phyloP scores from a whole-genome alignment of 2,113 vertebrate species.

The Vulpes ferrilata region DNA sequence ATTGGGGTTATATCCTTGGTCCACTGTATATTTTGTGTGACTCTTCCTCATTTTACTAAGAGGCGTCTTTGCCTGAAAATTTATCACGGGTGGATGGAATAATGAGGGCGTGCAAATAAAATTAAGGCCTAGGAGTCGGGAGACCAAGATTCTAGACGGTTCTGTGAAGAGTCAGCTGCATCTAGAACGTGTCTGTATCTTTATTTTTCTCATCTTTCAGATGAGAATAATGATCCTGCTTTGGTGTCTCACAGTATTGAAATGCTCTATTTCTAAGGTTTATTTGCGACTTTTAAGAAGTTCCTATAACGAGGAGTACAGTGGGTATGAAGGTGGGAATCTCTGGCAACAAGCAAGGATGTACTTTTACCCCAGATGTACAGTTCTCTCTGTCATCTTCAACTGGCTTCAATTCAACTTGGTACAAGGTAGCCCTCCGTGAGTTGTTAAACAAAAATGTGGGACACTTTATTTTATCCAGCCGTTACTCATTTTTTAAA shows the following conservation, averaged over 20 bases:
- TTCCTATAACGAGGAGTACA: not conserved
- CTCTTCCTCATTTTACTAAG: conserved; percentile 13
- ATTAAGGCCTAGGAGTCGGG: not conserved
- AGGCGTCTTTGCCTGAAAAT: conserved; percentile 18
- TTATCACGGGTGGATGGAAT: not conserved
- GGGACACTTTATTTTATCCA: not conserved
- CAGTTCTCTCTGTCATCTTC: not conserved
- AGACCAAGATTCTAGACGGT: not conserved
- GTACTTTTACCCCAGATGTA: not conserved
- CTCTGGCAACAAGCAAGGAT: not conserved
- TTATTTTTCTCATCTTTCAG: not conserved
- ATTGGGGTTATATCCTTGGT: not conserved
- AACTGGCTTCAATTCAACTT: not conserved
- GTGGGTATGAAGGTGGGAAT: not conserved
- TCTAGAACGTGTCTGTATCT: not conserved
- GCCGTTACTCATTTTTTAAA: not conserved
- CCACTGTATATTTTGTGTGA: not conserved
- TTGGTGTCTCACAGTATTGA: not conserved
- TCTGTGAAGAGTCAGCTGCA: not conserved
- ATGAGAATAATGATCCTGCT: not conserved
- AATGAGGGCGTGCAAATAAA: not conserved
- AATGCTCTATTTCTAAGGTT: not conserved
- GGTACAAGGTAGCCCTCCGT: not conserved
- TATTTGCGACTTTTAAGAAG: not conserved
- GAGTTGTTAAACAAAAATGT: not conserved